Percentiles rank a stretch among this genome's conserved stretches.
These are phyloP conservation scores for Pelvicachromis taeniatus DNA, from an alignment of 2,113 vertebrate genomes.

Conservation along the genomic window DNA sequence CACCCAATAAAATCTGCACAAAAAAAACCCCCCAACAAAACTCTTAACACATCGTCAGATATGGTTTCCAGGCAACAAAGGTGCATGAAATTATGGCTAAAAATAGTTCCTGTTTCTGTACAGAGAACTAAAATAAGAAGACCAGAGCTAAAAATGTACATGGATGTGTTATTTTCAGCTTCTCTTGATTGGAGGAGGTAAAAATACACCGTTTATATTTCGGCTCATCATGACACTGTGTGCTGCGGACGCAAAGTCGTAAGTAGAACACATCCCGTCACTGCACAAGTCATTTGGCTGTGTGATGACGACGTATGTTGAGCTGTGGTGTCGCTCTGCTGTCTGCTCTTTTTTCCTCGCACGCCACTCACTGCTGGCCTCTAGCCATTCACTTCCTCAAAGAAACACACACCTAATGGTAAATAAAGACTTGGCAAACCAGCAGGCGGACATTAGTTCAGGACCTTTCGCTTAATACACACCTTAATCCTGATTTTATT, in stretches of 20 bases:
- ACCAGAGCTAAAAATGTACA: constrained; percentile 15
- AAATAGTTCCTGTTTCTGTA: constrained; percentile 42
- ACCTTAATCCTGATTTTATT: neutral
- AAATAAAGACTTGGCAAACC: constrained; percentile 19
- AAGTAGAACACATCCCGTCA: constrained; percentile 26
- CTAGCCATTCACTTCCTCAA: neutral
- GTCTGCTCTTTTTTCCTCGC: constrained; percentile 25
- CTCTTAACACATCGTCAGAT: constrained; percentile 6
- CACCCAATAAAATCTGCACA: constrained; percentile 16
- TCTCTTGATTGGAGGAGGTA: constrained; percentile 6
- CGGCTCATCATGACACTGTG: neutral
- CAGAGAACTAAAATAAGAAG: constrained; percentile 31
- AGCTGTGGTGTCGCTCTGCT: constrained; percentile 15
- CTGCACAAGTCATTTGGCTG: neutral
- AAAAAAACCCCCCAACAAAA: neutral
- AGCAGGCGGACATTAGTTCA: neutral
- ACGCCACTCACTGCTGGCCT: constrained; percentile 40
- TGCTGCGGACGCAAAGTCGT: neutral
- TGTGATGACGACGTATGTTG: constrained; percentile 2
- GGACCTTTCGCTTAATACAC: neutral
- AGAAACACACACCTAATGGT: constrained; percentile 15
- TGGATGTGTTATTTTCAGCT: constrained; percentile 31
- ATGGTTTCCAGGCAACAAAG: constrained; percentile 67
- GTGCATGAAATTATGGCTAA: constrained; percentile 41
- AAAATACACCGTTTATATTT: constrained; percentile 27